Conservation (phyloP, 2,888 invertebrate genomes). For the Poecilus cupreus region DNA sequence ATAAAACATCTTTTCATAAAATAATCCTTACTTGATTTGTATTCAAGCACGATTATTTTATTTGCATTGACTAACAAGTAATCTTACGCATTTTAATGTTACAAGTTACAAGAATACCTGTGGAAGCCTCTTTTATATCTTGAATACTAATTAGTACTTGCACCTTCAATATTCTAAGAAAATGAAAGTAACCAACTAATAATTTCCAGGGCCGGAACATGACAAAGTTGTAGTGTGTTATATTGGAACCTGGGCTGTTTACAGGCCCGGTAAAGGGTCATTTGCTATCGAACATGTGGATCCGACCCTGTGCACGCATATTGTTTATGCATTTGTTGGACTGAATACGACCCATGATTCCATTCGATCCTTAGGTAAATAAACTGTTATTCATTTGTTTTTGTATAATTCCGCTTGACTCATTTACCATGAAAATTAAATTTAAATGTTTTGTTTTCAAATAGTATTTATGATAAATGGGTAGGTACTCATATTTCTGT, state of each 20-base stretch:
- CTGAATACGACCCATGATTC: conserved; percentile 79
- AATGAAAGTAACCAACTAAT: conserved; percentile 39
- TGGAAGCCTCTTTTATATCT: conserved; percentile 12
- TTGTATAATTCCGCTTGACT: neutral
- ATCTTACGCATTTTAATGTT: conserved; percentile 7
- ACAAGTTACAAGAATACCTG: neutral
- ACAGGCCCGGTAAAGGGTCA: conserved; percentile 80
- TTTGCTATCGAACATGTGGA: conserved; percentile 82
- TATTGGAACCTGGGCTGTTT: conserved; percentile 86
- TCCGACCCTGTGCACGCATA: conserved; percentile 85
- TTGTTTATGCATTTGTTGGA: conserved; percentile 89
- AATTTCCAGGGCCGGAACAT: conserved; percentile 79
- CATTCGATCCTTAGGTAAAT: conserved; percentile 82
- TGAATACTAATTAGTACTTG: conserved; percentile 26
- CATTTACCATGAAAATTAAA: neutral
- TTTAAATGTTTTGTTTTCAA: neutral
- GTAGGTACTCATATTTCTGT: too few relatives aligned
- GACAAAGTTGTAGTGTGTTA: conserved; percentile 88
- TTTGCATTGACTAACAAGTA: neutral
- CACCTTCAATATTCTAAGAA: conserved; percentile 18
- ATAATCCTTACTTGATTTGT: neutral
- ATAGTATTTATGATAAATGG: too few relatives aligned
- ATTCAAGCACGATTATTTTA: neutral
- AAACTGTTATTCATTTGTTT: neutral
- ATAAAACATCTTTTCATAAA: neutral